Conservation (phyloP, 2,113 vertebrate genomes). For the Centropus unirufus region DNA sequence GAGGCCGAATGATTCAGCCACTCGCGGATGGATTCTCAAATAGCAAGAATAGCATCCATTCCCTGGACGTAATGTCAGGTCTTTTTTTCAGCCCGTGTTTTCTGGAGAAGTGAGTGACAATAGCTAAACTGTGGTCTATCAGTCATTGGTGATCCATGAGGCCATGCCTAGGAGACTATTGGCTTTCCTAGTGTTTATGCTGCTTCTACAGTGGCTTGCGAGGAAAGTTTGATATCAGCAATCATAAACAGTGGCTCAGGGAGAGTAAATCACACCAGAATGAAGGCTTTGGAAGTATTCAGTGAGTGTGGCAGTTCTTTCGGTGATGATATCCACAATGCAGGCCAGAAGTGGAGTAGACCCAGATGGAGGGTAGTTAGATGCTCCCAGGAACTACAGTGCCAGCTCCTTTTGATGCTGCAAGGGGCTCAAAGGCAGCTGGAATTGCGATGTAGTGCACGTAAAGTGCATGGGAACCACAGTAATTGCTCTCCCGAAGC, state of each 20-base stretch:
- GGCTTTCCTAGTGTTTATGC: background rate
- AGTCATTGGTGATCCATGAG: background rate
- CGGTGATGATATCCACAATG: too few species aligned
- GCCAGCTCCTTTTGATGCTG: background rate
- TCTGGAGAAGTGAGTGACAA: background rate
- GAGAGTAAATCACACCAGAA: background rate
- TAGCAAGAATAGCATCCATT: slow-evolving; percentile 51
- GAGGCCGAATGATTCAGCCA: slow-evolving; percentile 26
- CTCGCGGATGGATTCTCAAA: background rate
- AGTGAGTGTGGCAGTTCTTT: background rate
- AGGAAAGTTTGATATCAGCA: background rate
- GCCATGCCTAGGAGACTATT: background rate
- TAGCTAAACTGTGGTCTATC: background rate
- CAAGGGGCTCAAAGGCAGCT: background rate
- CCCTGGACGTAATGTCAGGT: background rate
- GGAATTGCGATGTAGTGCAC: background rate
- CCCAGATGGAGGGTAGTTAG: background rate
- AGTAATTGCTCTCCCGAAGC: background rate
- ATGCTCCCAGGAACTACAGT: background rate
- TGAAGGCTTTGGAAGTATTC: background rate
- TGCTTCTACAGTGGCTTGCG: background rate
- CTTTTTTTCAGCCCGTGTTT: background rate
- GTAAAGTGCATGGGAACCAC: background rate
- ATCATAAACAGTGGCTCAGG: background rate
- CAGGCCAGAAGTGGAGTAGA: too few species aligned